Conservation (phyloP, 1,140 invertebrate species). For the Dendrolimus punctatus region DNA sequence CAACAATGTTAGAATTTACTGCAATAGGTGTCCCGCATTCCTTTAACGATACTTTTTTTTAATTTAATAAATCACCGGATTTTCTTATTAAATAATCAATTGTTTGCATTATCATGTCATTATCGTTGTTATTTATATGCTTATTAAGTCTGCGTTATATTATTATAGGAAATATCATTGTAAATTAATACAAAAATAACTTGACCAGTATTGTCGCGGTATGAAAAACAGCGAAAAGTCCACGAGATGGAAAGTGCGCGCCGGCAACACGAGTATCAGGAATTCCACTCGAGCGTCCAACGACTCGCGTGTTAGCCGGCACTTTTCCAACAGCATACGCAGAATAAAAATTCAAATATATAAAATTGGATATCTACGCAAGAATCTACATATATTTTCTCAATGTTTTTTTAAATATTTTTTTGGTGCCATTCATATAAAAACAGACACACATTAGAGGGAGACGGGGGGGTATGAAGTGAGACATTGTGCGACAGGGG, state of each 20-base stretch:
- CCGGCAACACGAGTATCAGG: constrained; percentile 27
- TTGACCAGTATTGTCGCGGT: constrained; percentile 3
- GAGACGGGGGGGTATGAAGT: too few relatives aligned
- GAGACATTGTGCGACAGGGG: too few relatives aligned
- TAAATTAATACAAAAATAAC: not conserved
- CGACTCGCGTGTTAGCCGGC: constrained; percentile 12
- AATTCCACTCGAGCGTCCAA: constrained; percentile 27
- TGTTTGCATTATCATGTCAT: too few relatives aligned
- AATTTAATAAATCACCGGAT: constrained; percentile 3
- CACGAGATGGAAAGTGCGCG: constrained; percentile 56
- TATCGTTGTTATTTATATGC: too few relatives aligned
- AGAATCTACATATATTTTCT: too few relatives aligned
- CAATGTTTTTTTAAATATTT: too few relatives aligned
- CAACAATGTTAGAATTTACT: too few relatives aligned
- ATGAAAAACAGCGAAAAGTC: constrained; percentile 29
- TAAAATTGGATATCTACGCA: not conserved
- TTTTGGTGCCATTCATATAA: too few relatives aligned
- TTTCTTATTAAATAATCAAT: too few relatives aligned
- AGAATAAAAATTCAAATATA: not conserved
- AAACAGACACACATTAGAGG: too few relatives aligned
- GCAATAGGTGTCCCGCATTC: not conserved
- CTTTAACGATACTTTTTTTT: not conserved
- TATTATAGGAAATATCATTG: not conserved
- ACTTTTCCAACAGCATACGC: constrained; percentile 15
- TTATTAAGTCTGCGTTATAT: too few relatives aligned